Evolutionary conservation across 2,113 vertebrate species (phyloP).

Genomic region (Colistium nudipinnis): DNA sequence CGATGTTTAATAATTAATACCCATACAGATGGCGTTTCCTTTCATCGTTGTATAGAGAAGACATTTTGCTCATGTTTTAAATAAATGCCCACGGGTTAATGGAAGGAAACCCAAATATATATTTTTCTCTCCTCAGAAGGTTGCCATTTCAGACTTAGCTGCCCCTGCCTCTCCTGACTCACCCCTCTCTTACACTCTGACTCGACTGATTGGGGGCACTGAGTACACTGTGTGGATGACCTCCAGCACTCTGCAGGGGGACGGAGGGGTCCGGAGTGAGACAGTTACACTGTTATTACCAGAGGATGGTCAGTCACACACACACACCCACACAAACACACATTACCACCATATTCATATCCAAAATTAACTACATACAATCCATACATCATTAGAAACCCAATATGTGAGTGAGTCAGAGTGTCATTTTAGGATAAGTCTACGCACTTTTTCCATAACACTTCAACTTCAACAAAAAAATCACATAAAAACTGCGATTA

Average conservation of each 20-base stretch:
- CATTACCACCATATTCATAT: constrained; percentile 30
- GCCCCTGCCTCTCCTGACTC: constrained; percentile 22
- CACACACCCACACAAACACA: constrained; percentile 32
- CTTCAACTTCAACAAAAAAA: constrained; percentile 68
- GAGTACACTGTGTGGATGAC: constrained; percentile 84
- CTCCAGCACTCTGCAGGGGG: constrained; percentile 90
- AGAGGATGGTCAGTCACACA: constrained; percentile 84
- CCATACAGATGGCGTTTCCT: no score
- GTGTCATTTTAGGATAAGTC: constrained; percentile 36
- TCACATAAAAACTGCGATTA: constrained; percentile 75
- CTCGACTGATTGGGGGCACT: constrained; percentile 69
- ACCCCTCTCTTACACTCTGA: constrained; percentile 59
- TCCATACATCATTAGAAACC: neutral
- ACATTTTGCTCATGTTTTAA: neutral
- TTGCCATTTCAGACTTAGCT: constrained; percentile 52
- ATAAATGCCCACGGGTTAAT: neutral
- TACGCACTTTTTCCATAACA: constrained; percentile 74
- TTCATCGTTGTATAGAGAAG: neutral
- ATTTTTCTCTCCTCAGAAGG: constrained; percentile 58
- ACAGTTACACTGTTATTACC: constrained; percentile 84
- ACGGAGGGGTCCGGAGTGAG: constrained; percentile 86
- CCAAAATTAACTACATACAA: constrained; percentile 16
- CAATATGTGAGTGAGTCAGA: constrained; percentile 14
- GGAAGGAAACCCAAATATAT: neutral
- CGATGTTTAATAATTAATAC: neutral